Evolutionary conservation across 2,888 invertebrate genomes (phyloP).

Genomic region (Brassicogethes aeneus): DNA sequence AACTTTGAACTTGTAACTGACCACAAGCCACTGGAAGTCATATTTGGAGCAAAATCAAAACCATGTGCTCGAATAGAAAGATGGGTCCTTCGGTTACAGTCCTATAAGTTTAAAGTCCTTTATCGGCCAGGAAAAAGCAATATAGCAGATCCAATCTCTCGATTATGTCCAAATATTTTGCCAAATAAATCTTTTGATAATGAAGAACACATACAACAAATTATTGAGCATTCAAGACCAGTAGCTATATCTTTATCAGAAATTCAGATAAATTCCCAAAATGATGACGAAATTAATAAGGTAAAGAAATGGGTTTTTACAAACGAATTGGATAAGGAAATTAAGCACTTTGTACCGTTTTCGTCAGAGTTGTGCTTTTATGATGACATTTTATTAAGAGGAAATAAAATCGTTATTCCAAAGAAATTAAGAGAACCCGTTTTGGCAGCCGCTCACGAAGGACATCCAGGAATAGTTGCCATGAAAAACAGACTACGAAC

Average conservation of each 20-base stretch:
- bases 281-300: background rate
- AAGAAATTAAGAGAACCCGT: slow-evolving; percentile 13
- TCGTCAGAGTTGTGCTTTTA: background rate
- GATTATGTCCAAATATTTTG: slow-evolving; percentile 6
- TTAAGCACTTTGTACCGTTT: background rate
- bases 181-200: background rate
- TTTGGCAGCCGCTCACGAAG: slow-evolving; percentile 20
- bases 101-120: slow-evolving; percentile 11
- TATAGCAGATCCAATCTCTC: slow-evolving; percentile 14
- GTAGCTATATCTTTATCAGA: background rate
- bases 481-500: slow-evolving; percentile 25
- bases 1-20: slow-evolving; percentile 22
- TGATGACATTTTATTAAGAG: no score
- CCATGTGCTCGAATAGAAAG: no score
- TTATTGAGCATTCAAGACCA: background rate
- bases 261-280: background rate
- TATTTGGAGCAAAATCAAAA: slow-evolving; percentile 21
- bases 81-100: slow-evolving; percentile 11
- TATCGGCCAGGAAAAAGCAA: slow-evolving; percentile 15
- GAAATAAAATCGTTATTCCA: no score
- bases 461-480: no score
- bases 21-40: slow-evolving; percentile 30
- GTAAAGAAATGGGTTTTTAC: background rate
- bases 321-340: background rate
- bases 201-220: background rate